These are phyloP conservation scores for Sebastes cheni DNA, from an alignment of 2,797 vertebrate species.

Conservation along the genomic window DNA sequence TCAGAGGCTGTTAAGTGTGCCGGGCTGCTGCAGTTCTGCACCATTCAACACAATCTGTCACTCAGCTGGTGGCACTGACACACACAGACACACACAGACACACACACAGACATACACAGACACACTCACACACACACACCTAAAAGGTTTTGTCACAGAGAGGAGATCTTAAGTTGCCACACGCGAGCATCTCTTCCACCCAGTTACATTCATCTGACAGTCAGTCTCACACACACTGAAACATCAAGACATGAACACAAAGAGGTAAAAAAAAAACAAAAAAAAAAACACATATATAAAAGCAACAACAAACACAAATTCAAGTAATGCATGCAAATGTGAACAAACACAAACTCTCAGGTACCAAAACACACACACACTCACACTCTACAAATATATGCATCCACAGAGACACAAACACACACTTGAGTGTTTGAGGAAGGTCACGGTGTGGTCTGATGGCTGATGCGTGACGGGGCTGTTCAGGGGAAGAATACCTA, in stretches of 20 bases:
- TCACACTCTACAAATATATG: slow-evolving; percentile 19
- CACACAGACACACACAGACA: neutral
- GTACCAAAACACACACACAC: neutral
- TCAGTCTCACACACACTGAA: neutral
- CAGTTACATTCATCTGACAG: slow-evolving; percentile 49
- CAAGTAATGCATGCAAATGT: neutral
- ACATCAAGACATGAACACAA: neutral
- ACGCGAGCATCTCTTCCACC: slow-evolving; percentile 43
- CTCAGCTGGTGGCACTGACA: slow-evolving; percentile 48
- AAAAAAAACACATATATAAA: neutral
- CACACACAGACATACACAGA: neutral
- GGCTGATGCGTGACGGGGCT: slow-evolving; percentile 48
- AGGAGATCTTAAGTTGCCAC: slow-evolving; percentile 52
- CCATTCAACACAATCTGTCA: slow-evolving; percentile 56
- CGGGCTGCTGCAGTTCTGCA: slow-evolving; percentile 51
- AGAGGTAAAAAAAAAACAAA: neutral
- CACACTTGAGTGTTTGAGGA: slow-evolving; percentile 35
- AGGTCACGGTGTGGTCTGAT: slow-evolving; percentile 59
- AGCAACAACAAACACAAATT: neutral
- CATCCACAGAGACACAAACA: slow-evolving; percentile 18
- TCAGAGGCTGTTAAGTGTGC: slow-evolving; percentile 48
- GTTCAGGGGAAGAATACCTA: slow-evolving; percentile 53
- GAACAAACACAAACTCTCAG: neutral
- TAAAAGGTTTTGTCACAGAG: slow-evolving; percentile 54
- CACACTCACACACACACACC: neutral